phyloP scores from a whole-genome alignment of 2,113 vertebrate genomes.

The Dicentrarchus labrax region DNA sequence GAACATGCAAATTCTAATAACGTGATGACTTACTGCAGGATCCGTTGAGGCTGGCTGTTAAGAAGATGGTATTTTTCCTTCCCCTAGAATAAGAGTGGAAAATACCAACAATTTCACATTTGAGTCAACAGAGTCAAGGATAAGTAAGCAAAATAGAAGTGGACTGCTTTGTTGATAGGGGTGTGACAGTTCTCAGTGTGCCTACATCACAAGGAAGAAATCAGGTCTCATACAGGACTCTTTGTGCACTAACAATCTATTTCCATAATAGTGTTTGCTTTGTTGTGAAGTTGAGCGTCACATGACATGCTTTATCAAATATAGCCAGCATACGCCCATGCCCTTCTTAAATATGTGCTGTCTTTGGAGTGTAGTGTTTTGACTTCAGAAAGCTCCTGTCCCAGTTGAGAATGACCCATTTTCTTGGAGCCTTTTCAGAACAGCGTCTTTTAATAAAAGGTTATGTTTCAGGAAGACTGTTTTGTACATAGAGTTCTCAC shows the following conservation, averaged over 20 bases:
- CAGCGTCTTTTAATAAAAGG: slow-evolving; percentile 21
- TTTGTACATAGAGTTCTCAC: background rate
- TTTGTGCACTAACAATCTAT: background rate
- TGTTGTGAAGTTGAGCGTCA: slow-evolving; percentile 2
- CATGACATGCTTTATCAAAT: slow-evolving; percentile 37
- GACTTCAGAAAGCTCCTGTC: slow-evolving; percentile 29
- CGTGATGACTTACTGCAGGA: slow-evolving; percentile 90
- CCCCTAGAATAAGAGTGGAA: slow-evolving; percentile 82
- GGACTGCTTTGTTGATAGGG: background rate
- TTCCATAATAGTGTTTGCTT: slow-evolving; percentile 10
- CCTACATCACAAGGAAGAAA: background rate
- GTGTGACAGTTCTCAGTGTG: background rate
- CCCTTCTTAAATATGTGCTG: slow-evolving; percentile 52
- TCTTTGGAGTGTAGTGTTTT: slow-evolving; percentile 25
- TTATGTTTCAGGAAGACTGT: background rate
- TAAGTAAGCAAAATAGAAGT: background rate
- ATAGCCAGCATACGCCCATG: slow-evolving; percentile 11
- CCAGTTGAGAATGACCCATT: slow-evolving; percentile 45
- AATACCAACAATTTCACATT: background rate
- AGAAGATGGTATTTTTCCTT: slow-evolving; percentile 85
- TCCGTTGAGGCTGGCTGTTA: slow-evolving; percentile 87
- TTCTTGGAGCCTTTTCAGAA: slow-evolving; percentile 30
- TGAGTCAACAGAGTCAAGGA: background rate
- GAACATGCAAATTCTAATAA: background rate
- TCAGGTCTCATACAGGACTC: background rate